Evolutionary conservation across 2,113 vertebrate species (phyloP).

Genomic region (Orthonyx spaldingii): DNA sequence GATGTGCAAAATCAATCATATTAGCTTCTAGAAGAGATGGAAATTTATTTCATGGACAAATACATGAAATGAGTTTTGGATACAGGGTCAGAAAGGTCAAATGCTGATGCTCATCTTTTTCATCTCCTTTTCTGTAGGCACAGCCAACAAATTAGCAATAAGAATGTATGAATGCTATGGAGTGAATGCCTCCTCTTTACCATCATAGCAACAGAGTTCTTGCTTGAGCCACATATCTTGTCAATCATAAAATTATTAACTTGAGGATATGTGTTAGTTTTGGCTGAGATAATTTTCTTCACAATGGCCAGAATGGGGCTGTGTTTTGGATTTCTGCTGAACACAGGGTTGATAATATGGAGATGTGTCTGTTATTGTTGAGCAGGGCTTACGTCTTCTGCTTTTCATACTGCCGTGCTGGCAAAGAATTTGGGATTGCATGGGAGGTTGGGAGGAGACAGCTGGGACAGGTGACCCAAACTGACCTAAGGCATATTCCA

Average conservation of each 20-base stretch:
- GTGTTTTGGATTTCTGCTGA: not conserved
- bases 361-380: not conserved
- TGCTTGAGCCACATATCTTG: constrained; percentile 5
- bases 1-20: not conserved
- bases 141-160: not conserved
- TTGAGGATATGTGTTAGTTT: not conserved
- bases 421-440: not conserved
- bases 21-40: not conserved
- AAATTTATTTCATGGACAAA: not conserved
- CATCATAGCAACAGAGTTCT: not conserved
- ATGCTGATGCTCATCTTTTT: not conserved
- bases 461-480: not conserved
- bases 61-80: not conserved
- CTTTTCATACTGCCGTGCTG: not conserved
- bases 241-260: constrained; percentile 35
- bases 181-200: not conserved
- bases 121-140: not conserved
- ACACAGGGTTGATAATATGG: fast-evolving
- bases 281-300: not conserved
- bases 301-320: not conserved
- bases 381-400: not conserved
- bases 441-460: not conserved
- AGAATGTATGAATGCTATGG: not conserved
- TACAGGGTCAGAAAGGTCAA: not conserved
- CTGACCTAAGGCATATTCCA: not conserved